phyloP scores from a whole-genome alignment of 2,113 vertebrate species.

The Tupaia chinensis region DNA sequence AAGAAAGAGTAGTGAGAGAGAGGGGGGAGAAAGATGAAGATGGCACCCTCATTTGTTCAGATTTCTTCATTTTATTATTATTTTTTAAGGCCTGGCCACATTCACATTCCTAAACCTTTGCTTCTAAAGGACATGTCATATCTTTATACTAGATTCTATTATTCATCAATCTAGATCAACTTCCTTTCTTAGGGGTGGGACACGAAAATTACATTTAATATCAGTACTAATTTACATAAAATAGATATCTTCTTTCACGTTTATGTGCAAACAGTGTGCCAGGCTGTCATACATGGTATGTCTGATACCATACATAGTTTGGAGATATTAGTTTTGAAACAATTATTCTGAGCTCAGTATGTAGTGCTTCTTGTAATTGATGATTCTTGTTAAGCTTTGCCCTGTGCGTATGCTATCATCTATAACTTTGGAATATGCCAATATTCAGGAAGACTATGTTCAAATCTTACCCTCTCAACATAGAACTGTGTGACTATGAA shows the following conservation, averaged over 20 bases:
- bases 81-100: not conserved
- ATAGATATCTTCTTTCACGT: not conserved
- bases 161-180: slow-evolving; percentile 22
- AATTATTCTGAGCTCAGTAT: not conserved
- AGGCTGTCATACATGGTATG: not conserved
- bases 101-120: not conserved
- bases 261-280: not conserved
- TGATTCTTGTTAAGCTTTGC: not conserved
- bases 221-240: not conserved
- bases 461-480: not conserved
- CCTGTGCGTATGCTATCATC: not conserved
- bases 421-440: not conserved
- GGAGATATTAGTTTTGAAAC: slow-evolving; percentile 1
- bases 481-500: not conserved
- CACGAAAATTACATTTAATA: not conserved
- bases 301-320: no score
- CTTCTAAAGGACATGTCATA: not conserved
- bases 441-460: not conserved
- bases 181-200: not conserved
- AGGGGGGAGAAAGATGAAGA: not conserved
- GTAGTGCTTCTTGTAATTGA: not conserved
- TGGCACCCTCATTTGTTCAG: not conserved
- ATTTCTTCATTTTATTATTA: not conserved
- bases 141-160: not conserved
- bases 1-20: not conserved